Base-by-base conservation (phyloP, 2,888 invertebrate genomes). In the Criorhina ranunculi region DNA sequence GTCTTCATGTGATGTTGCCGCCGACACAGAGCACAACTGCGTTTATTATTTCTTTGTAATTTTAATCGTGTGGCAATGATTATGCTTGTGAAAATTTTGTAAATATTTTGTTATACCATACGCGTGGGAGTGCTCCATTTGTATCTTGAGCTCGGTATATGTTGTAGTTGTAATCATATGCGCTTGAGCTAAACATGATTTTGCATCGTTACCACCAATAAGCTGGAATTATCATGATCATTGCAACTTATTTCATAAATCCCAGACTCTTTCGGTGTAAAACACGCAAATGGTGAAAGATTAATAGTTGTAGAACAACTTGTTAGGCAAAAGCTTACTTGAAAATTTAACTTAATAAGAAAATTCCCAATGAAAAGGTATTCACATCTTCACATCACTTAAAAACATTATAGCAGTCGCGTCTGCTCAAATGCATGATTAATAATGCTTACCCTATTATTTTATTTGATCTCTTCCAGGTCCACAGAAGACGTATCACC, bases 401-500 rank as follows among this genome's bases (percentile, higher is more conserved):
- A 19, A 19, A 69, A 31, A n/a, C 40, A 19, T 19, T 66, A 31
- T 66, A 49, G 59, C 59, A 59, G 40, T 51, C 42, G 76, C 51
- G 62, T 40, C 35, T 64, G 73, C 42, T 42, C 24, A 55, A 64
- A 44, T 55, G 55, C 55, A 75, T 60, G 85, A 70, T 59, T 31
- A 62, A 51, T 75, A 51, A 76, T 67, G 79, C 46, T 78, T 64
- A 57, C 24, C 35, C 60, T 55, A 46, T 46, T 67, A 44, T 79
- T 64, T 78, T 33, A 44, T 82, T 78, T 62, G 12, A 6, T 86
- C 83, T 62, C 79, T 89, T 90, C 24, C 89, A 92, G 92, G 91
- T 92, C 92, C 90, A 91, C 92, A 89, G 92, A 92, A 89, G 92
- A 92, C 89, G 89, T 90, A 86, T 89, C 90, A 90, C 91, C 92